Conservation (phyloP, 2,888 invertebrate genomes). For the Exocentrus adspersus region DNA sequence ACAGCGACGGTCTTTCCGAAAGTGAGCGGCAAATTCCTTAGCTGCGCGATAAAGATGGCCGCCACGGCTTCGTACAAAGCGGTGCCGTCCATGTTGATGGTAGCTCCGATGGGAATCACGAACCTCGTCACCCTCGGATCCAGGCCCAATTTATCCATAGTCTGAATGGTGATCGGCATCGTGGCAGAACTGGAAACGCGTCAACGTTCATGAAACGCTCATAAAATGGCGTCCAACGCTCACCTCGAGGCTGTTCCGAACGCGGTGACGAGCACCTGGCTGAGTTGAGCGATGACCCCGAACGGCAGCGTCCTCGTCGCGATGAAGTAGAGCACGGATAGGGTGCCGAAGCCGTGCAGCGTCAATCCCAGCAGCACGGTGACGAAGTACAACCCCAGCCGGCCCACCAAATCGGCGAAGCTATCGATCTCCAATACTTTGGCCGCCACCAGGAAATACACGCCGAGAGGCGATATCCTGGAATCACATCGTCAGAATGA, state of each 20-base stretch:
- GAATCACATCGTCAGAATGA: slow-evolving; percentile 46
- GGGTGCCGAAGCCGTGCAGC: slow-evolving; percentile 90
- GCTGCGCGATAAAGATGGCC: slow-evolving; percentile 96
- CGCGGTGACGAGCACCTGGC: slow-evolving; percentile 93
- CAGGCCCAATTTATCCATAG: slow-evolving; percentile 88
- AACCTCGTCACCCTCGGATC: slow-evolving; percentile 93
- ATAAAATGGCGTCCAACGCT: no score
- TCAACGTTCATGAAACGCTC: background rate
- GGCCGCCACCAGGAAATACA: slow-evolving; percentile 87
- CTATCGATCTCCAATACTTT: slow-evolving; percentile 93
- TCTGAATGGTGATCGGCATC: slow-evolving; percentile 83
- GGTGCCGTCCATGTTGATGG: slow-evolving; percentile 98
- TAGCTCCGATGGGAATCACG: slow-evolving; percentile 96
- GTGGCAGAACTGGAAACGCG: slow-evolving; percentile 81
- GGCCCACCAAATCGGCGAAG: slow-evolving; percentile 83
- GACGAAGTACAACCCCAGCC: slow-evolving; percentile 91
- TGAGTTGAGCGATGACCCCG: slow-evolving; percentile 81
- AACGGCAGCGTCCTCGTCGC: slow-evolving; percentile 86
- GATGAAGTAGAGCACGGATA: slow-evolving; percentile 87
- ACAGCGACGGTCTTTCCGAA: slow-evolving; percentile 92
- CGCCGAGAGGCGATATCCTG: slow-evolving; percentile 91
- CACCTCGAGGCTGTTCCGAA: slow-evolving; percentile 95
- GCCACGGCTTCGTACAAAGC: slow-evolving; percentile 98
- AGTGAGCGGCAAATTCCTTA: slow-evolving; percentile 82
- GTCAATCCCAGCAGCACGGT: slow-evolving; percentile 93